Percentiles rank a stretch among this genome's conserved stretches.
Evolutionary conservation across 2,888 invertebrate genomes (phyloP).

Genomic region (Caenorhabditis wallacei): DNA sequence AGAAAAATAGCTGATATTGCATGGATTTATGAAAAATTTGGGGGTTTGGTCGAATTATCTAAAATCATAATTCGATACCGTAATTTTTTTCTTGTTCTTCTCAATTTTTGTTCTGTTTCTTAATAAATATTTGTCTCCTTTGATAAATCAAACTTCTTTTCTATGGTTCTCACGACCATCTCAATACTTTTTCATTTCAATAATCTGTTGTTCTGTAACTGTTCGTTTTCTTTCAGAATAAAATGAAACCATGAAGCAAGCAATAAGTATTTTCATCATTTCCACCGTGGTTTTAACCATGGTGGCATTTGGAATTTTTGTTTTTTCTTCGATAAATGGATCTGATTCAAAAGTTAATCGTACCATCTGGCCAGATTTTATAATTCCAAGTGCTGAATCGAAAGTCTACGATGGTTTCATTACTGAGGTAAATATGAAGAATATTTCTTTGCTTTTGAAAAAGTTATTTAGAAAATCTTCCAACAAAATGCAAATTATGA

Average conservation of each 20-base stretch:
- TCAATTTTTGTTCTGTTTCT: no score
- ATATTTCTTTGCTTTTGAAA: neutral
- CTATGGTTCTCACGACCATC: neutral
- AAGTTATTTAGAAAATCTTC: constrained; percentile 23
- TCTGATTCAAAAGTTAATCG: neutral
- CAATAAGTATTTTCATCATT: neutral
- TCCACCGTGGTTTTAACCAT: constrained; percentile 16
- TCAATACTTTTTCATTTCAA: neutral
- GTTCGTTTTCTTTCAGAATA: neutral
- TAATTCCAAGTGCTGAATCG: neutral
- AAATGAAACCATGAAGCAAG: constrained; percentile 9
- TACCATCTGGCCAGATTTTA: neutral
- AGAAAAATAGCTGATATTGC: no score
- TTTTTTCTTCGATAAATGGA: neutral
- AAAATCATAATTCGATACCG: no score
- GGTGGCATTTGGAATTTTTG: neutral
- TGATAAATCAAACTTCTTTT: no score
- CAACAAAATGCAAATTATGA: constrained; percentile 2
- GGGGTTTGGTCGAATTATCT: no score
- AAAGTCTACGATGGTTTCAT: neutral
- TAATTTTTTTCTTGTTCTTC: no score
- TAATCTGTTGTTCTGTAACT: neutral
- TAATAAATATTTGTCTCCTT: no score
- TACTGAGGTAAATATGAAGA: neutral
- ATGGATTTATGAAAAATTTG: no score